Base-by-base conservation (phyloP, 2,888 invertebrate genomes). In the Azorinus chamasolen region DNA sequence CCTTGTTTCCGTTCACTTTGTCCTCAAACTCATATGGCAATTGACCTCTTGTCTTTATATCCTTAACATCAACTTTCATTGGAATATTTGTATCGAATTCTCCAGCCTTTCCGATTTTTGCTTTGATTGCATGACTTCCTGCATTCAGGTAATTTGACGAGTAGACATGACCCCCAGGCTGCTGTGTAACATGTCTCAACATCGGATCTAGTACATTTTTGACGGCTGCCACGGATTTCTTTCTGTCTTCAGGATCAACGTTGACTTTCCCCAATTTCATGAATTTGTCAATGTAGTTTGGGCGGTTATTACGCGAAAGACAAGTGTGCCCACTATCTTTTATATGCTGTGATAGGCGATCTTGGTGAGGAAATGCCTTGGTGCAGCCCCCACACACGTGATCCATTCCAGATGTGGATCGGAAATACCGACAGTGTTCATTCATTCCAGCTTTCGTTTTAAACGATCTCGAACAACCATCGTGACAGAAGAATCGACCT, bases 31-130 rank as follows among this genome's bases (percentile, higher is more conserved):
- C 25, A 39, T 63, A 74, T 3, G 27, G 8, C 4, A 68, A 12
- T n/a, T 62, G n/a, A 24, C 74, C 74, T 10, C 63, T 54, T 8
- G 70, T 71, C 16, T 16, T 8, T 22, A 50, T 50, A 16, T 46
- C 25, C 2, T 6, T 27, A 1, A 27, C 64, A 18, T 25, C 27
- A 20, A 66, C 32, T n/a, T 51, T 57, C 1, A 65, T 32, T 18
- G 48, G 45, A 48, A 75, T 54, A 18, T 75, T 69, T 0, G 55
- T 64, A 41, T 75, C 75, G 39, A 75, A 75, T 48, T 76, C 70
- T 32, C 66, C 68, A 8, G 76, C 65, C 37, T 71, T 65, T 43
- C 76, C 76, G 41, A 76, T 70, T 53, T 76, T 76, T 0, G 65
- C 62, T 53, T 70, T 70, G 6, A 50, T 46, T 1, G 76, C 59